Base-by-base conservation (phyloP, 2,888 invertebrate genomes). In the Thyatira batis region DNA sequence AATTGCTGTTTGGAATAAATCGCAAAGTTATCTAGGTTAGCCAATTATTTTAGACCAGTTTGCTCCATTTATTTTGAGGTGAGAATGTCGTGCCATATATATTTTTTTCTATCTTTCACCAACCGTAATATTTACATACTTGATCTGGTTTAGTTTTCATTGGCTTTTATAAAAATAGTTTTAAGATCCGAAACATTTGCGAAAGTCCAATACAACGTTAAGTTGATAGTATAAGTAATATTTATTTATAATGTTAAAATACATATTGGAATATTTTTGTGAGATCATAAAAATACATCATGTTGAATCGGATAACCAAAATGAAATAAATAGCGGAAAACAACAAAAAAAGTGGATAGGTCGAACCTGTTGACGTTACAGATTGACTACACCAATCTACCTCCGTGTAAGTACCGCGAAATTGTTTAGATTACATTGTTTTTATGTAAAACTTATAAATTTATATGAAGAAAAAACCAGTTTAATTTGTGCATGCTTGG, bases 401-500 rank as follows among this genome's bases (percentile, higher is more conserved):
- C 55, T 55, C 55, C 63, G 61, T 54, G 57, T 53, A 56, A 54
- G 60, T 54, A 60, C 60, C 56, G 66, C 69, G 60, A 69, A 72
- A 76, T 73, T 66, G 63, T 76, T 76, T 71, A 63, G 68, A 69
- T 72, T 71, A 78, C 75, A 84, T 82, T 84, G 80, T 87, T 85
- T 84, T 85, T 80, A 82, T 87, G 84, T 84, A 84, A 85, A 89
- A 81, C 82, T 84, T 77, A 84, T 85, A 83, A 82, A 83, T 80
- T 82, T 79, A 83, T 84, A 82, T 81, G 77, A 83, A 85, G 80
- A 84, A 84, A 82, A 84, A 91, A 90, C 90, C 89, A 80, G 90
- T 90, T 90, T 89, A 89, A 90, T 89, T 89, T 89, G 89, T 87
- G 87, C 90, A 90, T 90, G 85, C 86, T 89, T 89, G 85, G 84